phyloP scores from a whole-genome alignment of 2,888 invertebrate species.

The Crepidodera aurea region DNA sequence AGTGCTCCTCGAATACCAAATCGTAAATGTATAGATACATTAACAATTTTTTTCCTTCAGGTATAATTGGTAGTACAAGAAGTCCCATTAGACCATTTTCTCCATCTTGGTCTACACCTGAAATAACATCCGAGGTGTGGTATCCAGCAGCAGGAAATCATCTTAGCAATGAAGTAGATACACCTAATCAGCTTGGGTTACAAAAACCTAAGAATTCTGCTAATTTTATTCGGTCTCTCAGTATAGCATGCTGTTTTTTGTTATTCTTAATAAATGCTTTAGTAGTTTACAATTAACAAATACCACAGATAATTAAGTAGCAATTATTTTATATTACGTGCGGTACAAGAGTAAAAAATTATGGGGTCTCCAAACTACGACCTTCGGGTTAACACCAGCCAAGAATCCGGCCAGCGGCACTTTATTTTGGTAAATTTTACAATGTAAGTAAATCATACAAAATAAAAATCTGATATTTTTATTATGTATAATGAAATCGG shows the following conservation, averaged over 20 bases:
- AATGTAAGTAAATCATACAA: no score
- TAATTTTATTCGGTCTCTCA: not conserved
- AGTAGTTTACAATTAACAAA: not conserved
- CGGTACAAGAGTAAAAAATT: no score
- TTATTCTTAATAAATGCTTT: not conserved
- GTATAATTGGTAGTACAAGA: conserved; percentile 22
- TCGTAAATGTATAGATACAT: no score
- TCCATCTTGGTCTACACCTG: conserved; percentile 19
- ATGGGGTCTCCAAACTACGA: no score
- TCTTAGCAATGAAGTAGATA: conserved; percentile 66
- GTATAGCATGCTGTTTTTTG: not conserved
- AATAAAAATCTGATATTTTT: no score
- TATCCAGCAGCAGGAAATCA: conserved; percentile 65
- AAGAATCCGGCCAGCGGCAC: no score
- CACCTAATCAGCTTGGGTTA: conserved; percentile 67
- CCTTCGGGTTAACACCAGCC: no score
- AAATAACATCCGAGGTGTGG: conserved; percentile 55
- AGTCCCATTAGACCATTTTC: conserved; percentile 20
- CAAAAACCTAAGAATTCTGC: conserved; percentile 44
- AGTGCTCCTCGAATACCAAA: no score
- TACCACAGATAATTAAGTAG: no score
- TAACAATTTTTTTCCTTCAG: conserved; percentile 13
- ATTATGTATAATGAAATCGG: no score
- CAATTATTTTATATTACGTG: no score
- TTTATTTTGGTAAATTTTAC: no score